phyloP scores from a whole-genome alignment of 2,888 invertebrate species.

The Acanthopleura granulata region DNA sequence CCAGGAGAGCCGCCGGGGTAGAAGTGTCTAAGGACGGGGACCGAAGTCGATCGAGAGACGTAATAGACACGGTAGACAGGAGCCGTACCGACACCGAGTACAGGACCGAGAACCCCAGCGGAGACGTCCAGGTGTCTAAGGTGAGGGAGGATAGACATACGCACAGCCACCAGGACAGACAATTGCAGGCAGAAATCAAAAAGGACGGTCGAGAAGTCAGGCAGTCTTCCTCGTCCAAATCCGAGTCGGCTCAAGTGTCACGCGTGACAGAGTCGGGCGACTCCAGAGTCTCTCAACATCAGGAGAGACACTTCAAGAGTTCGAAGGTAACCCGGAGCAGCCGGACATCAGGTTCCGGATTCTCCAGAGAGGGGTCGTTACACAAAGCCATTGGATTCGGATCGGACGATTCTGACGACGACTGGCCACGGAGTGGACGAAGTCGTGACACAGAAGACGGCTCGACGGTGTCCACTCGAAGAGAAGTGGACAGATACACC shows the following conservation, averaged over 20 bases:
- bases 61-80: neutral
- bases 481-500: neutral
- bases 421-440: neutral
- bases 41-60: conserved; percentile 13
- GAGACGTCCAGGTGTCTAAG: neutral
- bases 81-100: neutral
- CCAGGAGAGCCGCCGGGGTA: neutral
- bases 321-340: conserved; percentile 8
- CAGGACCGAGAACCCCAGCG: neutral
- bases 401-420: neutral
- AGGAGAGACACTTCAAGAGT: conserved; percentile 17
- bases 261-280: conserved; percentile 3
- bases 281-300: neutral
- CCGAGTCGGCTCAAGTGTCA: neutral
- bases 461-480: neutral
- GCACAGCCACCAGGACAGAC: conserved; percentile 10
- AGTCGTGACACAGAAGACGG: neutral
- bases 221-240: neutral
- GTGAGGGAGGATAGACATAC: conserved; percentile 1
- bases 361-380: neutral
- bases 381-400: neutral
- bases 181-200: neutral
- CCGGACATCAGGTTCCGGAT: neutral
- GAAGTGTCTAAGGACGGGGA: conserved; percentile 16
- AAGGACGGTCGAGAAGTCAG: conserved; percentile 7